phyloP scores from a whole-genome alignment of 1,140 invertebrate genomes.

The Agrypnia vestita region DNA sequence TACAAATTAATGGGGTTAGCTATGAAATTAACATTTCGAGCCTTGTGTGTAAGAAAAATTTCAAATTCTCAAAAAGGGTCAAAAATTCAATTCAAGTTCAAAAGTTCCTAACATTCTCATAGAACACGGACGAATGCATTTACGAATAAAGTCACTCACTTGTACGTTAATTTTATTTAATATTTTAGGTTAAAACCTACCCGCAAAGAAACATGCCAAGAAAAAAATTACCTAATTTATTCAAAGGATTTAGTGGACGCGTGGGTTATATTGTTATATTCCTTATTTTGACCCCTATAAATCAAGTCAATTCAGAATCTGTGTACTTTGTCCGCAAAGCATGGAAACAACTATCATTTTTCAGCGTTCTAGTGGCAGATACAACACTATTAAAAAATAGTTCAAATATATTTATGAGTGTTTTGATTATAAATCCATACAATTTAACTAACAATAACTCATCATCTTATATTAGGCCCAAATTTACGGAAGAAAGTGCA shows the following conservation, averaged over 20 bases:
- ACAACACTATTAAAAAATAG: neutral
- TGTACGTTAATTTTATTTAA: neutral
- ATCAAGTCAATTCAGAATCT: neutral
- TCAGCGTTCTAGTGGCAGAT: conserved; percentile 7
- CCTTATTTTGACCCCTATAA: neutral
- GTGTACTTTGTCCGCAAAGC: neutral
- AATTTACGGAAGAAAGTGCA: neutral
- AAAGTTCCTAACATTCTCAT: too few species aligned
- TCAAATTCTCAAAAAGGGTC: too few species aligned
- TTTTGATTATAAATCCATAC: conserved; percentile 4
- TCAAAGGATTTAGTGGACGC: conserved; percentile 10
- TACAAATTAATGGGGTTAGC: too few species aligned
- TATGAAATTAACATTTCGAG: too few species aligned
- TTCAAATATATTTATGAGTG: neutral
- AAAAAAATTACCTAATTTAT: neutral
- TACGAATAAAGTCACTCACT: too few species aligned
- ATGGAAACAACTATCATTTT: conserved; percentile 4
- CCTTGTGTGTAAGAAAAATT: too few species aligned
- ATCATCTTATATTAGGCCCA: neutral
- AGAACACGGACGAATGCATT: too few species aligned
- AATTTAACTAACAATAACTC: neutral
- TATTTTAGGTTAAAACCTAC: neutral
- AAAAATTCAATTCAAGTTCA: too few species aligned
- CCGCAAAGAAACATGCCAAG: neutral
- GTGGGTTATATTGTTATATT: conserved; percentile 8